Base-by-base conservation (phyloP, 1,140 invertebrate genomes). In the Eubasilissa regina region DNA sequence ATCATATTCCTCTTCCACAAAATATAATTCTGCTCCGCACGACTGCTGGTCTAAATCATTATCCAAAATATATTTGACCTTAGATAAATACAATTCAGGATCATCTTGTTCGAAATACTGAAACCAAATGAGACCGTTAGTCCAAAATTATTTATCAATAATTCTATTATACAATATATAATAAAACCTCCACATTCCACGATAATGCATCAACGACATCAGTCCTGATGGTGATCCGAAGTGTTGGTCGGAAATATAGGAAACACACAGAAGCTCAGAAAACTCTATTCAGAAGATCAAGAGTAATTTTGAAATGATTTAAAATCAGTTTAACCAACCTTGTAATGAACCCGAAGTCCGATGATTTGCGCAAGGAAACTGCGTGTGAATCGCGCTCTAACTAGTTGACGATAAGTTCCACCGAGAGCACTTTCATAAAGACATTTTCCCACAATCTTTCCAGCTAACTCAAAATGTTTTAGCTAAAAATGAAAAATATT, bases 101-200 rank as follows among this genome's bases (percentile, higher is more conserved):
- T 98, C 97, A 85, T 98, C 97, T 89, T 97, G 96, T 85, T 98
- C 96, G 89, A 98, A 98, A 88, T 98, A 97, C 94, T 95, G 86
- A 25, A 90, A 89, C 80, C 77, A 81, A 75, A 35, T 48, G 58
- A 45, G 1, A 64, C 51, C 6, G 25, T 35, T 35, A 35, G 25
- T 35, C 1, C 1, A 70, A 21, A 60, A 60, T 15, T 60, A 60
- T 15, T 3, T 60, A 13, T 15, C 56, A 60, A 7, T 60, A 19
- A n/a, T n/a, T 48, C 10, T 11, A 64, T 58, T 51, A n/a, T n/a
- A n/a, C n/a, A 13, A 3, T 51, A 13, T 51, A 3, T 8, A 51
- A 8, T 51, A 51, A 51, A 51, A 51, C 6, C 6, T 35, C 6
- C 25, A 35, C 25, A 35, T 35, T 35, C 25, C 6, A 35, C 25